Base-by-base conservation (phyloP, 2,888 invertebrate species). In the Ischnura elegans region DNA sequence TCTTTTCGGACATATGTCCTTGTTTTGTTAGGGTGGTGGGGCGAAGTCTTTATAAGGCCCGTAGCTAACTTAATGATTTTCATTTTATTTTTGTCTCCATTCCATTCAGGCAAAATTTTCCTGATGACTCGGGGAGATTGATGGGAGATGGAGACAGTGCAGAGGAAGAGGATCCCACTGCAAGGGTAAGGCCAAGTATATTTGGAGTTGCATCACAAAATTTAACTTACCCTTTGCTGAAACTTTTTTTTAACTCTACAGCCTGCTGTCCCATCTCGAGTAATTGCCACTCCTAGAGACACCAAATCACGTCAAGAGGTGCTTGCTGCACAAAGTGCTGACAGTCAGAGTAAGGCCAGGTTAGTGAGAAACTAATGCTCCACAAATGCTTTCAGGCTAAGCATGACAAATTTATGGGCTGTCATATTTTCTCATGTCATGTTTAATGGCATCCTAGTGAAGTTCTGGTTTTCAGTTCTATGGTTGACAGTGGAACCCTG, bases 261-360 rank as follows among this genome's bases (percentile, higher is more conserved):
- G 96, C 97, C 97, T 94, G 97, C 97, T 94, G 96, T 98, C 94
- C 97, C 97, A 93, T 98, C 99, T 45, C 97, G 99, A 94, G 98
- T 99, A 87, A 98, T 98, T 94, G 97, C 97, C 87, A 97, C 97
- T 93, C 97, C 97, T 42, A 97, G 98, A 94, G 99, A 99, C 95
- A 96, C 98, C 90, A 98, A 99, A n/a, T 98, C 98, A 36, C 96
- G 98, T 51, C 97, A 98, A 95, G 98, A 98, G 95, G 98, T 98
- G 51, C 97, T 97, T 94, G 98, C 98, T 94, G 98, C 98, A 87
- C 99, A 98, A 96, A 98, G 97, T 90, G 97, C 97, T 16, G 99
- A 99, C 96, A 98, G 98, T 94, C 97, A 98, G 95, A 98, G 96
- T 86, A 96, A 96, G 95, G 96, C 96, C 36, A 96, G 96, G 96